Evolutionary conservation across 2,113 vertebrate species (phyloP).

Genomic region (Chlorodrepanis virens): DNA sequence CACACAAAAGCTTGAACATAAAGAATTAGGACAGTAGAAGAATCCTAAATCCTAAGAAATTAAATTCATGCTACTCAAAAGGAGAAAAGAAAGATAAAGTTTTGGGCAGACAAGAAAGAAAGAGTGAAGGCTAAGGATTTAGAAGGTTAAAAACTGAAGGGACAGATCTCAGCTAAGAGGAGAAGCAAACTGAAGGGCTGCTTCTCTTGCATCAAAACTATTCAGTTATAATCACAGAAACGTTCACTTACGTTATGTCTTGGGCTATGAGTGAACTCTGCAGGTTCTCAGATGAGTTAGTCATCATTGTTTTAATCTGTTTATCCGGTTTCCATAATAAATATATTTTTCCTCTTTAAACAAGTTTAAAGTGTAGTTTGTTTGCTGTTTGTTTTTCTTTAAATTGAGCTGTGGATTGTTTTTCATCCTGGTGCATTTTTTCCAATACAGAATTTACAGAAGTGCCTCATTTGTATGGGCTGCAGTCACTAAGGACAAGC

Average conservation of each 20-base stretch:
- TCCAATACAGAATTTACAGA: not conserved
- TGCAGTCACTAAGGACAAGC: not conserved
- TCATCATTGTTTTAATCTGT: conserved; percentile 15
- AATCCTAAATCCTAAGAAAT: not conserved
- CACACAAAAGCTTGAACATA: not conserved
- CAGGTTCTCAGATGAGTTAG: not conserved
- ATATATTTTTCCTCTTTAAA: not conserved
- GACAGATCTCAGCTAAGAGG: not conserved
- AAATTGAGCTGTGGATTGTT: not conserved
- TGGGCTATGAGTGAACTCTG: not conserved
- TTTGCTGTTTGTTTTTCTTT: not conserved
- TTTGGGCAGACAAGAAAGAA: not conserved
- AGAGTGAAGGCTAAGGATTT: not conserved
- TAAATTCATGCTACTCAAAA: not conserved
- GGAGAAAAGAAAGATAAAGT: not conserved
- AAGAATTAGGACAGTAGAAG: not conserved
- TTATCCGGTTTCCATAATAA: conserved; percentile 41
- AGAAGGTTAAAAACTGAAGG: not conserved
- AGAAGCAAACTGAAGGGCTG: not conserved
- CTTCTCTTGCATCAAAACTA: not conserved
- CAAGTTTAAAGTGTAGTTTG: not conserved
- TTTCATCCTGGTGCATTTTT: not conserved
- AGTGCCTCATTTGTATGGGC: not conserved
- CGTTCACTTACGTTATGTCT: not conserved
- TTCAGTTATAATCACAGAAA: not conserved